Base-by-base conservation (phyloP, 2,113 vertebrate species). In the Illadopsis cleaveri region DNA sequence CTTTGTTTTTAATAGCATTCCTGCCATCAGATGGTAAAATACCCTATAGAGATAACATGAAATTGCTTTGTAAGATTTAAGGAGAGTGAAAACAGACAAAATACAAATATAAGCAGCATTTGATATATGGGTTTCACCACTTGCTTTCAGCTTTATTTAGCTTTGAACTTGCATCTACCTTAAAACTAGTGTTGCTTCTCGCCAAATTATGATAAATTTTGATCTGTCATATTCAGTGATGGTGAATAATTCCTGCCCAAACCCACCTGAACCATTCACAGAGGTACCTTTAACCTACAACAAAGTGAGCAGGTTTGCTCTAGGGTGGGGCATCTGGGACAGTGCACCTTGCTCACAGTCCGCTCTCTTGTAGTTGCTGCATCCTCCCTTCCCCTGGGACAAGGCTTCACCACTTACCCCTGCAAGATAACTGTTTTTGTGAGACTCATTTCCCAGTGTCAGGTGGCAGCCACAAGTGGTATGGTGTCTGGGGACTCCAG, bases 311-410 rank as follows among this genome's bases (percentile, higher is more conserved):
- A 31, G 31, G 33, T 75, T 70, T 60, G n/a, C 51, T 51, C 19
- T 64, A 22, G 3, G 7, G 2, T 28, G 15, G 27, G 3, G 1
- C 18, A 25, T 42, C 37, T 82, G 27, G 38, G 5, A 54, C 42
- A 47, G 16, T 9, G 19, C 12, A 37, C 38, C 42, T 58, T 50
- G 24, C 33, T 38, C 1, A 0, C 0, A 0, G 33, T 79, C 8
- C 20, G 80, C 9, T 60, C 40, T 69, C 12, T 28, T 50, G 0
- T 28, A 18, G 50, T 5, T 47, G 30, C 38, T 50, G 4, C 15
- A 27, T 40, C 47, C 31, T 78, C 35, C n/a, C n/a, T 86, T 90
- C 24, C 35, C 33, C 23, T 51, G 47, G 19, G 28, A 60, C 3
- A 5, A 31, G 28, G 21, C 71, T 45, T 81, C 10, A 3, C 22